Evolutionary conservation across 1,140 invertebrate genomes (phyloP).

Genomic region (Eupeodes corollae): DNA sequence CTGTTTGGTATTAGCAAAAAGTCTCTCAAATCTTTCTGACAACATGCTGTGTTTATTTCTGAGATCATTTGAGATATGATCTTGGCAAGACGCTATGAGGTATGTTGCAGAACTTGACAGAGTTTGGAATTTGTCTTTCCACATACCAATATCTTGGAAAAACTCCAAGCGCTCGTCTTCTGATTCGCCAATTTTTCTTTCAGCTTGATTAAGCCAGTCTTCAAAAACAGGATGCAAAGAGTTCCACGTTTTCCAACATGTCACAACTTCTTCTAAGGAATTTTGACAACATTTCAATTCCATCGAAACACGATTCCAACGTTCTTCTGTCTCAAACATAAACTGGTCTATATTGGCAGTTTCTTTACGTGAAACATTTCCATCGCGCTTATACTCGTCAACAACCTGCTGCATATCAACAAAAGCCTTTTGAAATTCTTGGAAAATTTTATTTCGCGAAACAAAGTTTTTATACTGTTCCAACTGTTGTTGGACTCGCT

Average conservation of each 20-base stretch:
- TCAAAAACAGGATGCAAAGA: conserved; percentile 60
- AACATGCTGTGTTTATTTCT: conserved; percentile 62
- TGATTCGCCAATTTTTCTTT: conserved; percentile 58
- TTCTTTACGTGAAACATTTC: conserved; percentile 67
- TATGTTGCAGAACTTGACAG: conserved; percentile 79
- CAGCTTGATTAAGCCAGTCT: conserved; percentile 67
- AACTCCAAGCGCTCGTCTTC: conserved; percentile 82
- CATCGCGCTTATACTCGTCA: conserved; percentile 80
- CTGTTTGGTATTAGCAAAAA: conserved; percentile 68
- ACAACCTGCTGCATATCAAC: conserved; percentile 83
- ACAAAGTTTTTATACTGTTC: conserved; percentile 88
- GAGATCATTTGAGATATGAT: conserved; percentile 62
- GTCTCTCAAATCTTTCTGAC: conserved; percentile 63
- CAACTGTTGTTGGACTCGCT: conserved; percentile 70
- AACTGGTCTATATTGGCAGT: conserved; percentile 67
- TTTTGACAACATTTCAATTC: conserved; percentile 81
- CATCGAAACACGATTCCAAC: conserved; percentile 82
- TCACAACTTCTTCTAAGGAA: conserved; percentile 77
- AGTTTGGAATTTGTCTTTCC: conserved; percentile 77
- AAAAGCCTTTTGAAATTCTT: conserved; percentile 87
- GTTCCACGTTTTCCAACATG: conserved; percentile 79
- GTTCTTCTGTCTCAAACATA: conserved; percentile 70
- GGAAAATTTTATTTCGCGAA: conserved; percentile 80
- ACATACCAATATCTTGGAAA: conserved; percentile 77
- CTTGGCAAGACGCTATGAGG: conserved; percentile 74